A percentile compares a stretch with the other conserved stretches of the same genome.
phyloP scores from a whole-genome alignment of 1,140 invertebrate species.

The Asbolus verrucosus region DNA sequence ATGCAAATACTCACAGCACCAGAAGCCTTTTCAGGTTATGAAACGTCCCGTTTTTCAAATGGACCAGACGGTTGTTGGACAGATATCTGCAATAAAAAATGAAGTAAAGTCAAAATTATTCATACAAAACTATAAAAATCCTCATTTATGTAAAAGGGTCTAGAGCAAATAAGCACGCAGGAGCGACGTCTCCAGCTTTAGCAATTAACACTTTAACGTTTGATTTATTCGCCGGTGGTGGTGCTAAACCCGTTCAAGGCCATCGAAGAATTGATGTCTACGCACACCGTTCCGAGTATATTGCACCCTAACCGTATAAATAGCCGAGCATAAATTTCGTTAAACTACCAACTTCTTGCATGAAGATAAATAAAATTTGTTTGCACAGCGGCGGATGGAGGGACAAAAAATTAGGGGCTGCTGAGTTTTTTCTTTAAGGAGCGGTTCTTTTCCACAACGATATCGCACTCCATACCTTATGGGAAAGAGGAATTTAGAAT shows the following conservation, averaged over 20 bases:
- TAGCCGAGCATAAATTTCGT: conserved; percentile 26
- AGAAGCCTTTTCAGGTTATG: conserved; percentile 46
- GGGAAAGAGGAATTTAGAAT: neutral
- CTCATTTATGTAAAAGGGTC: too few relatives aligned
- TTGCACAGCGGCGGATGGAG: neutral
- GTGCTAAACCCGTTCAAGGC: too few relatives aligned
- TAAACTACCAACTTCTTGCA: conserved; percentile 5
- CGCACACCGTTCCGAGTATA: conserved; percentile 4
- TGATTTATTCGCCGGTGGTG: conserved; percentile 5
- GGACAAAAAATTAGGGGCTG: neutral
- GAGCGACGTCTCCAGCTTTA: too few relatives aligned
- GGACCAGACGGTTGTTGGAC: conserved; percentile 47
- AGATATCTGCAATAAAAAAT: conserved; percentile 51
- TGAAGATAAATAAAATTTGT: conserved; percentile 30
- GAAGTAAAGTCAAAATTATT: neutral
- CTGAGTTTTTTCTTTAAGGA: neutral
- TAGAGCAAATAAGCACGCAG: too few relatives aligned
- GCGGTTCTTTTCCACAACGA: neutral
- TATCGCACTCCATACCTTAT: neutral
- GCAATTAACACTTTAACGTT: neutral
- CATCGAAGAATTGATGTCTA: neutral
- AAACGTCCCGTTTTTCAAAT: conserved; percentile 50
- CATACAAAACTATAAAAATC: too few relatives aligned
- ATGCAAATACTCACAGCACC: conserved; percentile 55
- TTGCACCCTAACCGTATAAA: conserved; percentile 28